These are phyloP conservation scores for Meiosimyza platycephala DNA, from an alignment of 2,888 invertebrate genomes.

Conservation along the genomic window DNA sequence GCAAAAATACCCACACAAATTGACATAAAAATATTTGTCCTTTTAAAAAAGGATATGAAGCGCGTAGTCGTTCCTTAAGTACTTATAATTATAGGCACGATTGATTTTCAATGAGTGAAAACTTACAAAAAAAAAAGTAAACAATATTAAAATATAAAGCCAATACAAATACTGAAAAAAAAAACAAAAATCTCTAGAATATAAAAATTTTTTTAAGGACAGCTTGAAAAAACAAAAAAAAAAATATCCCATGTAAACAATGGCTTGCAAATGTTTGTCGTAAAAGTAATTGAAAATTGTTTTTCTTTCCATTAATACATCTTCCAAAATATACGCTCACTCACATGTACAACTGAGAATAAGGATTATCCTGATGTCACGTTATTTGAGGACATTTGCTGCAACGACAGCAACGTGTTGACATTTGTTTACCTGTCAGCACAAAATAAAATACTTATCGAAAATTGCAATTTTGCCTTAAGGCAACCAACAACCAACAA, in stretches of 20 bases:
- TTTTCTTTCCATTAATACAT: not conserved
- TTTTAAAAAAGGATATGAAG: not conserved
- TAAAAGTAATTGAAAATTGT: slow-evolving; percentile 4
- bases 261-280: not conserved
- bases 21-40: not conserved
- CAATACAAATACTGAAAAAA: not conserved
- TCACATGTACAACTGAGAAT: not conserved
- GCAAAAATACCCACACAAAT: slow-evolving; percentile 3
- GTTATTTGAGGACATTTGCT: slow-evolving; percentile 5
- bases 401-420: slow-evolving; percentile 11
- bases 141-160: not conserved
- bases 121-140: not conserved
- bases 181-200: not conserved
- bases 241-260: slow-evolving; percentile 1
- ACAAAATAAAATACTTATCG: slow-evolving; percentile 3
- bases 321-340: not conserved
- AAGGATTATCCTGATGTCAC: slow-evolving; percentile 24
- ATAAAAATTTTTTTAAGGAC: slow-evolving; percentile 4
- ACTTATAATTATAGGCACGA: slow-evolving; percentile 21
- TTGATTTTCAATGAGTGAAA: slow-evolving; percentile 15
- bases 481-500: not conserved
- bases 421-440: slow-evolving; percentile 26
- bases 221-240: not conserved
- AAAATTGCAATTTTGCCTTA: not conserved
- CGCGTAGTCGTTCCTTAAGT: not conserved